phyloP scores from a whole-genome alignment of 23 tunicate species.

The Aplidium turbinatum region DNA sequence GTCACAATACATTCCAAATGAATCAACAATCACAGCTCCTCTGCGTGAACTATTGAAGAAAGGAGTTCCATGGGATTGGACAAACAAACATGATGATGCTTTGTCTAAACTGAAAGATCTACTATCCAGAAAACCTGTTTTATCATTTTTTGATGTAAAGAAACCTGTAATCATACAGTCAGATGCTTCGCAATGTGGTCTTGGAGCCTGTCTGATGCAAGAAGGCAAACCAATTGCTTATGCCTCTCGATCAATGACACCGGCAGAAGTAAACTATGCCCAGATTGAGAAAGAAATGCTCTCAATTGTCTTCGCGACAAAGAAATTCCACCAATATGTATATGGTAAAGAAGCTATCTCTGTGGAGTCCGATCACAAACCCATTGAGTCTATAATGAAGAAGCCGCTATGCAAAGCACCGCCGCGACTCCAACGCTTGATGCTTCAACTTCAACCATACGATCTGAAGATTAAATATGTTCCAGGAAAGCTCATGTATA shows the following conservation, averaged over 20 bases:
- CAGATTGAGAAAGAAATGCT: conserved; percentile 36
- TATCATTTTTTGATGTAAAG: conserved; percentile 6
- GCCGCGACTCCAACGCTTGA: conserved; percentile 36
- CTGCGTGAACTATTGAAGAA: conserved; percentile 22
- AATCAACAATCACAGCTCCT: conserved; percentile 26
- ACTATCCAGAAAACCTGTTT: background rate
- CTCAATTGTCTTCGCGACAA: conserved; percentile 33
- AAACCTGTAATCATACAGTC: conserved; percentile 27
- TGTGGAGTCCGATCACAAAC: conserved; percentile 53
- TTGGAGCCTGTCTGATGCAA: conserved; percentile 27
- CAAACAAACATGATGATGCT: conserved; percentile 5
- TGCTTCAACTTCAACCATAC: conserved; percentile 51
- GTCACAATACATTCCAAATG: conserved; percentile 31
- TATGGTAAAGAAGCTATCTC: background rate
- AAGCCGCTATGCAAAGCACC: conserved; percentile 41
- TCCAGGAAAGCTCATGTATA: conserved; percentile 20
- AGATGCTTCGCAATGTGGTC: conserved; percentile 35
- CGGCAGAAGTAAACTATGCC: conserved; percentile 42
- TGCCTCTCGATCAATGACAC: conserved; percentile 31
- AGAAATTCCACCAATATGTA: conserved; percentile 32
- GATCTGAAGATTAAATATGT: conserved; percentile 22
- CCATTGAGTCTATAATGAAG: conserved; percentile 32
- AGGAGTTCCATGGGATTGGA: conserved; percentile 15
- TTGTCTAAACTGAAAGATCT: conserved; percentile 8
- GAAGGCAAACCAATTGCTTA: conserved; percentile 19